Evolutionary conservation across 2,113 vertebrate species (phyloP), one percentile per base, ranked within the genome.

Genomic region (Oceanodroma tethys): DNA sequence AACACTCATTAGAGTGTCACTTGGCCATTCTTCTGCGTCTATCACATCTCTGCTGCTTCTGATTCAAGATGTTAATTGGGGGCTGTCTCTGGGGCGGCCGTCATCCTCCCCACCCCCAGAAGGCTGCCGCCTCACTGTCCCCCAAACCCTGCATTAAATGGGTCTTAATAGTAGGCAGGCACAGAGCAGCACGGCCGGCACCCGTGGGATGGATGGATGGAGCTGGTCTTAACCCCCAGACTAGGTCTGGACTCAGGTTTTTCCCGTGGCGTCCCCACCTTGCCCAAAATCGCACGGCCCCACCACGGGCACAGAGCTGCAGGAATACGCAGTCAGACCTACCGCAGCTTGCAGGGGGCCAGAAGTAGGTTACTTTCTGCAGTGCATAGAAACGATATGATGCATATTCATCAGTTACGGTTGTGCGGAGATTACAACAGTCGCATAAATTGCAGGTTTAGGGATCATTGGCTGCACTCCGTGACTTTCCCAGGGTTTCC

Each of bases 301-400:
- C 18, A 19, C 34, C 3, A 4, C 2, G 0, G 73, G 42, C 81
- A 68, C 50, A 56, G 50, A 72, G 74, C 25, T 1, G 14, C 68
- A 45, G 66, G 9, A 74, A 71, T 42, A 73, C 11, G 45, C 88
- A 92, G 76, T 34, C 90, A 97, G 86, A 88, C 68, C 72, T 86
- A 73, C 48, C 2, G 6, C 58, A 90, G 80, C 56, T 83, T 88
- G 80, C 70, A 43, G 34, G 19, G 78, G 94, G 90, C 75, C 84
- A 95, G 92, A 97, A 97, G 56, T 97, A 94, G 96, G 95, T 97
- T 97, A 71, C 70, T 93, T 85, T 97, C 81, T 16, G 27, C 86
- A 18, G 6, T 2, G 73, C 83, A 96, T 94, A 92, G 81, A 96
- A 92, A 97, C 81, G 5, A 92, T 74, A 56, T 79, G 78, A 97